A percentile compares a stretch with the other conserved stretches of the same genome.
phyloP scores from a whole-genome alignment of 1,140 invertebrate genomes.

The Pseudomyrmex cubaensis region DNA sequence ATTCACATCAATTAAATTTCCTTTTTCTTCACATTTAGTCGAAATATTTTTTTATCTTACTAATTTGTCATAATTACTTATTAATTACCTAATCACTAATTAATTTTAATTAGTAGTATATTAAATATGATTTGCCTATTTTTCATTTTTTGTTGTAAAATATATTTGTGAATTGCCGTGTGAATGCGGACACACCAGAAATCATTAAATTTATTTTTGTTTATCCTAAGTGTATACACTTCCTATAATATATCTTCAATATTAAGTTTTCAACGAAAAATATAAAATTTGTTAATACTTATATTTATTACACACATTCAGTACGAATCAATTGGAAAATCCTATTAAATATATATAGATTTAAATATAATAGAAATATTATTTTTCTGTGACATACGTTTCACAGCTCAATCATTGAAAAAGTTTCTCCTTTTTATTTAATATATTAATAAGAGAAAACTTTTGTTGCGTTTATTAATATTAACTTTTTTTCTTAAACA shows the following conservation, averaged over 20 bases:
- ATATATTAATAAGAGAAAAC: slow-evolving; percentile 53
- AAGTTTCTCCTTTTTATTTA: slow-evolving; percentile 51
- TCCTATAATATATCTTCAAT: slow-evolving; percentile 64
- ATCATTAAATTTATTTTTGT: too few species aligned
- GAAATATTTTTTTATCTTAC: too few species aligned
- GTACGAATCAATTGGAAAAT: slow-evolving; percentile 79
- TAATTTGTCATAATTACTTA: too few species aligned
- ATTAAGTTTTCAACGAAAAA: slow-evolving; percentile 70
- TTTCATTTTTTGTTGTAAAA: too few species aligned
- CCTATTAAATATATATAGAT: slow-evolving; percentile 78
- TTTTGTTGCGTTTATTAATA: slow-evolving; percentile 74
- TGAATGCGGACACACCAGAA: too few species aligned
- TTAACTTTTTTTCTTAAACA: slow-evolving; percentile 71
- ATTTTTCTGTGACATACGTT: slow-evolving; percentile 76
- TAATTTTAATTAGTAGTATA: too few species aligned
- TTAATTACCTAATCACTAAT: too few species aligned
- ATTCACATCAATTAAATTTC: slow-evolving; percentile 55
- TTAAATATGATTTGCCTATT: too few species aligned
- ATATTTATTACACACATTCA: slow-evolving; percentile 74
- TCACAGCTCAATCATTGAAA: slow-evolving; percentile 70
- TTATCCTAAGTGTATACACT: slow-evolving; percentile 22
- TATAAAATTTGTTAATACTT: slow-evolving; percentile 81
- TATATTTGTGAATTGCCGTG: too few species aligned
- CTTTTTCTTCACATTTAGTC: too few species aligned
- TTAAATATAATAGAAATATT: slow-evolving; percentile 80